Evolutionary conservation across 2,113 vertebrate species (phyloP), one percentile per base, ranked within the genome.

Genomic region (Gymnobelideus leadbeateri): DNA sequence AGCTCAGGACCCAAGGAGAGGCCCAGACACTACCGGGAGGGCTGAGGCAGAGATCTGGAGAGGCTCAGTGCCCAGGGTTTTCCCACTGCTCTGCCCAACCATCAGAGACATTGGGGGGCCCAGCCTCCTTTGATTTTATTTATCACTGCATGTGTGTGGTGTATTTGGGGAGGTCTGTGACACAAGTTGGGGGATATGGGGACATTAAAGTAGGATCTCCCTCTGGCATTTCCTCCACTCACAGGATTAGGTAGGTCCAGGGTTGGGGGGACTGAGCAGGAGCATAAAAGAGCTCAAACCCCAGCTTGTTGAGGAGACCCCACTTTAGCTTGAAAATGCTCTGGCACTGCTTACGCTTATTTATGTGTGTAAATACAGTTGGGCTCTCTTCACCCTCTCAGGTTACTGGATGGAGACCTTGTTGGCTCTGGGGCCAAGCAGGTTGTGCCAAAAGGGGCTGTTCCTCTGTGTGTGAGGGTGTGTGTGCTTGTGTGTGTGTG

Each of bases 1-100:
- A 95, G 46, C 4, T 9, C 84, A 57, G 96, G 96, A 24, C 94
- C 96, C 68, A 37, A 57, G 92, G 96, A 97, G 90, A 95, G 92
- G 28, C 94, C 91, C 47, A 55, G 95, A 90, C 68, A 24, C 43
- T 90, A 51, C 26, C 95, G 46, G 53, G 37, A 26, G 8, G 96
- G 95, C 93, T 98, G 94, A 97, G 90, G 51, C 50, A 54, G 43
- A 21, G 25, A 4, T 3, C 50, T 51, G 21, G 1, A 0, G 46
- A 49, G 54, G n/a, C 49, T 51, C 55, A 37, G 46, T 77, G n/a
- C 46, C 52, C 46, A 37, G 37, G 12, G 3, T 57, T 61, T 53
- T 89, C 91, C 51, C 26, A 19, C 47, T 49, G 43, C 0, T 0
- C n/a, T 52, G 4, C 21, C 90, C 90, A 8, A 10, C 6, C 49